These are phyloP conservation scores for Patella depressa DNA, from an alignment of 2,888 invertebrate species.

Conservation along the genomic window DNA sequence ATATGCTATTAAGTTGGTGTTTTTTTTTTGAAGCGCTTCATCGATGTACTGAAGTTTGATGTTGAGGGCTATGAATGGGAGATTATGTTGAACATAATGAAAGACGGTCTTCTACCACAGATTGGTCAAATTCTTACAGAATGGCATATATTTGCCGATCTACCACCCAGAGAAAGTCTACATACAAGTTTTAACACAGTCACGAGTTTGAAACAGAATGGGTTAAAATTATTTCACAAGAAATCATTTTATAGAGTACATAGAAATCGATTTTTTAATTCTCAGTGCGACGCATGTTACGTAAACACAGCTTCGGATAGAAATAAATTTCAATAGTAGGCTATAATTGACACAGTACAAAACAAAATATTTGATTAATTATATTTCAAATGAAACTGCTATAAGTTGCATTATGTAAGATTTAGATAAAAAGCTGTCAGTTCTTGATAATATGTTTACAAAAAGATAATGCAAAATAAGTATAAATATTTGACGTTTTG, in stretches of 20 bases:
- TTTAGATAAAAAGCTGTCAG: no score
- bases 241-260: not conserved
- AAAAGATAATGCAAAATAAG: no score
- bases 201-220: not conserved
- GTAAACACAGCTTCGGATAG: not conserved
- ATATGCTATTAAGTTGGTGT: no score
- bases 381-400: no score
- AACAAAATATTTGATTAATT: no score
- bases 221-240: not conserved
- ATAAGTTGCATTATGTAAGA: no score
- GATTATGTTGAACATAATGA: not conserved
- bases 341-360: no score
- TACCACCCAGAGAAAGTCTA: conserved; percentile 17
- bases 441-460: no score
- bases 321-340: no score
- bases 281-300: not conserved
- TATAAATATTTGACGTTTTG: no score
- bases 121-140: conserved; percentile 22
- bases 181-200: not conserved
- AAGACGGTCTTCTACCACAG: not conserved
- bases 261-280: conserved; percentile 1
- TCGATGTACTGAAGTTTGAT: conserved; percentile 24
- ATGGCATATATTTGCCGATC: conserved; percentile 22
- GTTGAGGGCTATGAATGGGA: conserved; percentile 13
- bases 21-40: conserved; percentile 5